Base-by-base conservation (phyloP, 1,140 invertebrate species). In the Dryas iulia region DNA sequence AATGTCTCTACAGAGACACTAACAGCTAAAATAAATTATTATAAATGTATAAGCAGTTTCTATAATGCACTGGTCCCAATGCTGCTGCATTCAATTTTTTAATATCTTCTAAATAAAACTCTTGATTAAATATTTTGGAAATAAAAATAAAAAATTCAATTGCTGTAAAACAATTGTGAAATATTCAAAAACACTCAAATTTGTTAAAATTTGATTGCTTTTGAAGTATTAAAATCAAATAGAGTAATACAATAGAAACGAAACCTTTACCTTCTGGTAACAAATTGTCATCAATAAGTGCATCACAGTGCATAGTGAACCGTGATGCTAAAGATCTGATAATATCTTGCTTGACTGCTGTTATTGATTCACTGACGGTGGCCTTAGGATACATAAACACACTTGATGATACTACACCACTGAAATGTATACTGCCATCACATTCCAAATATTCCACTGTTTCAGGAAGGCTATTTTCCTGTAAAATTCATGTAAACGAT, bases 231-330 rank as follows among this genome's bases (percentile, higher is more conserved):
- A 28, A 28, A 18, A 47, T 5, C 18, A 0, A 8, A 18, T 7
- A 47, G 14, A 30, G n/a, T n/a, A 18, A 47, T 5, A 47, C 2
- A 8, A 18, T 7, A 47, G 14, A 30, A 39, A 59, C 47, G 21
- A 59, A 24, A 53, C 18, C 58, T 58, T 71, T 81, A 94, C 94
- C 94, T 93, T 95, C 94, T 23, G 94, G 93, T 71, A 94, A 92
- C 74, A 94, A 93, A 81, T 94, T 94, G 76, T 97, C 96, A 87
- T 97, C 96, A 77, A 96, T 95, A 35, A 97, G 90, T 71, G 96
- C 96, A 91, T 97, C 96, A 94, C 96, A 97, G 76, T 97, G 95
- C 94, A 97, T 95, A 76, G 97, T 96, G 79, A 97, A 94, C 73
- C 96, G 92, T 26, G 96, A 94, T 1, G 95, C 93, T 54, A 97